These are phyloP conservation scores for Griposia aprilina DNA, from an alignment of 2,888 invertebrate species.

Conservation along the genomic window DNA sequence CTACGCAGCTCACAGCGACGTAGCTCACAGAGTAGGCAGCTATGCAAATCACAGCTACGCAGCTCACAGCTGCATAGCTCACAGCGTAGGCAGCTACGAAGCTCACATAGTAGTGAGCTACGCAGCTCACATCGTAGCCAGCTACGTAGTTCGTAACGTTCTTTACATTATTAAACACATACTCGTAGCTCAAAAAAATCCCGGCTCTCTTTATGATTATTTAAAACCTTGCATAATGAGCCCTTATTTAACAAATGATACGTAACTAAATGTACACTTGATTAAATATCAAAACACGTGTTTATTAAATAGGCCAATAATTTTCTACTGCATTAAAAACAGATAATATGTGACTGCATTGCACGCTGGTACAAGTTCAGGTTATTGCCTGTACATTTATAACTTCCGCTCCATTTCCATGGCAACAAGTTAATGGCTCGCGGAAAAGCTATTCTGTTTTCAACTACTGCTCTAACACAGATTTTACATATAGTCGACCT, in stretches of 20 bases:
- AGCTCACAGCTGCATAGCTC: too few species aligned
- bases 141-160: neutral
- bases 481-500: neutral
- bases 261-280: neutral
- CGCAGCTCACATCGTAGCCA: neutral
- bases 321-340: constrained; percentile 4
- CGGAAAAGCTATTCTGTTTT: constrained; percentile 18
- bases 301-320: neutral
- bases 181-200: neutral
- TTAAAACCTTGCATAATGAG: neutral
- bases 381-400: constrained; percentile 18
- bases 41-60: too few species aligned
- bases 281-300: neutral
- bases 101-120: neutral
- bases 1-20: neutral
- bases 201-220: neutral
- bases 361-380: constrained; percentile 3
- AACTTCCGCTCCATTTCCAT: constrained; percentile 28
- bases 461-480: neutral
- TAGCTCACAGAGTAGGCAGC: neutral
- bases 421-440: constrained; percentile 25
- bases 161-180: neutral
- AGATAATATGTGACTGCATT: neutral
- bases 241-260: neutral
- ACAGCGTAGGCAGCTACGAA: neutral